A percentile compares a stretch with the other conserved stretches of the same genome.
Evolutionary conservation across 2,113 vertebrate genomes (phyloP).

Genomic region (Pangasianodon gigas): DNA sequence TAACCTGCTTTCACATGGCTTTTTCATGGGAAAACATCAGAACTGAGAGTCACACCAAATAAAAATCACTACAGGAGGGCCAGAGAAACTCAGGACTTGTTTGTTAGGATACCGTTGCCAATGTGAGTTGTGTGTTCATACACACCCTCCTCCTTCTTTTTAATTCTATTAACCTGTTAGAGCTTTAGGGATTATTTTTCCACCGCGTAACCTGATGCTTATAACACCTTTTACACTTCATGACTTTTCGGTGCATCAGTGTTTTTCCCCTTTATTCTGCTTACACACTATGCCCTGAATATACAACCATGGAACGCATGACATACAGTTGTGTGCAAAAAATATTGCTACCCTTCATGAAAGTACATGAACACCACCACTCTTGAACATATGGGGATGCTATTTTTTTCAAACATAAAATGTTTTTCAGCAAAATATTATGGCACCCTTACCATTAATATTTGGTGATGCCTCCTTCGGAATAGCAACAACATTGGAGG

Average conservation of each 20-base stretch:
- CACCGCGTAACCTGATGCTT: not conserved
- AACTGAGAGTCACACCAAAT: conserved; percentile 11
- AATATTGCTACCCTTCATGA: not conserved
- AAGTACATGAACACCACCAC: not conserved
- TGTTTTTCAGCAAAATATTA: not conserved
- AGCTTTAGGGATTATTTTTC: not conserved
- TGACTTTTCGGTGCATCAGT: not conserved
- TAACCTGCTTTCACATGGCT: conserved; percentile 23
- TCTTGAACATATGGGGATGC: not conserved
- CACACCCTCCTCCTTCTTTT: not conserved
- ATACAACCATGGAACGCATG: not conserved
- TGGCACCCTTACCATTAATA: not conserved
- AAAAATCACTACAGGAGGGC: conserved; percentile 6
- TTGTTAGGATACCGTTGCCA: conserved; percentile 13
- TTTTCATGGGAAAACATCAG: conserved; percentile 33
- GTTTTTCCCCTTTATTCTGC: not conserved
- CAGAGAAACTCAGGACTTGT: not conserved
- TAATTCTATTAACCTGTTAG: not conserved
- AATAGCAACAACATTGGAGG: not conserved
- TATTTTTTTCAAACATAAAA: not conserved
- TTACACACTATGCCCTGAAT: not conserved
- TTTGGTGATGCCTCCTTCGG: not conserved
- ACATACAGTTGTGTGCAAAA: not conserved
- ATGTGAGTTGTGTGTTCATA: not conserved
- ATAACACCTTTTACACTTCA: not conserved